Base-by-base conservation (phyloP, 2,113 vertebrate genomes). In the Mastomys coucha region DNA sequence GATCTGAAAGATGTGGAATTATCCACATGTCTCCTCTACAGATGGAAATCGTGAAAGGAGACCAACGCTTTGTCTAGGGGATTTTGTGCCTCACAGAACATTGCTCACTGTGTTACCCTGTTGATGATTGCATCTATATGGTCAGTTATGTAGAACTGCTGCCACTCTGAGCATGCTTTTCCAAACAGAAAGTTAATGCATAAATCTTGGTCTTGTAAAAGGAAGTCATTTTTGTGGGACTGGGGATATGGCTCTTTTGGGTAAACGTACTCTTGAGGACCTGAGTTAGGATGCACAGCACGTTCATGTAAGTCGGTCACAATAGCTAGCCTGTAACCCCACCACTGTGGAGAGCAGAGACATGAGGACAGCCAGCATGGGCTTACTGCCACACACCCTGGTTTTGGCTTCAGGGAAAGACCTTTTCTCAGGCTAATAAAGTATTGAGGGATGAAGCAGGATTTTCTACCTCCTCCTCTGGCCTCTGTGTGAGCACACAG, bases 141-240 rank as follows among this genome's bases (percentile, higher is more conserved):
- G 73, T 51, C 87, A 91, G 63, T 85, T 70, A 93, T 80, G 39
- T 53, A 10, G 72, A 93, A 72, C 92, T 80, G 58, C 53, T 88
- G n/a, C 7, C 19, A 73, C 92, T 94, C 89, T 91, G 42, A 95
- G 24, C 56, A 69, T 77, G 28, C 58, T 60, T 86, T 96, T 91
- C 70, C 39, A 76, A 81, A 82, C 33, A 92, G 31, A 91, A 77
- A 70, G 31, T 28, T 58, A 56, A 28, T 75, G 0, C 7, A 20
- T 67, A 72, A 77, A 88, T 87, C 11, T 20, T 86, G 84, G 0
- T 9, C 42, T n/a, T 85, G 5, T 72, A 58, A 75, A 82, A 45
- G 49, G 20, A 92, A 87, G 69, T 13, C 12, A 42, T 0, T 70
- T 11, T 4, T 72, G 82, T 92, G 11, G 0, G 42, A 5, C 82